Base-by-base conservation (phyloP, 2,113 vertebrate genomes). In the Corythoichthys haematopterus region DNA sequence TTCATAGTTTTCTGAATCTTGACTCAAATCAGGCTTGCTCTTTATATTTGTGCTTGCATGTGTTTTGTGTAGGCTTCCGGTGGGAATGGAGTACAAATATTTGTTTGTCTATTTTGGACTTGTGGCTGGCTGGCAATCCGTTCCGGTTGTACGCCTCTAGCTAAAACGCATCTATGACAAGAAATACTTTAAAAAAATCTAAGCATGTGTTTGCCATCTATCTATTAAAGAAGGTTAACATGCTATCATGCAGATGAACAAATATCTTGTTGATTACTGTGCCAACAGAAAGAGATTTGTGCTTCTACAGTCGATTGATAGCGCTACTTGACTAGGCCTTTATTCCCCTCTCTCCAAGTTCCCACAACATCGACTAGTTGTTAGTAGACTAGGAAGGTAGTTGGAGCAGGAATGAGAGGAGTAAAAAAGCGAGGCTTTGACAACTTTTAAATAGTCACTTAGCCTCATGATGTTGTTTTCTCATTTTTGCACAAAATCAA, bases 351-450 rank as follows among this genome's bases (percentile, higher is more conserved):
- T 83, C 40, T 3, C 9, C 40, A 43, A 43, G 40, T 83, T 77
- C 83, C 84, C 84, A 81, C 83, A 86, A 70, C 75, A 78, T 66
- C 74, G 62, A 35, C 78, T 88, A 87, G 88, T 84, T 86, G 20
- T 28, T 28, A 28, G 20, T 28, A 85, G 83, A 80, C 70, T 64
- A 67, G 72, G 72, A 47, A 59, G 15, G 67, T 55, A 72, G 83
- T 68, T 78, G 64, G 71, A 77, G 74, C 45, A 79, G 55, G 68
- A 70, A 80, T 73, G 74, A 78, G 60, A 62, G 71, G 77, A 28
- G 28, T 71, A 74, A 66, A 65, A 75, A 68, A 75, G 72, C 63
- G 69, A 84, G 75, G 69, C 86, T 88, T 85, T 88, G 87, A 89
- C 86, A 70, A 80, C 70, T 79, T 82, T 83, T 80, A 84, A 84